Evolutionary conservation across 2,797 vertebrate genomes (phyloP).

Genomic region (Epinephelus coioides): DNA sequence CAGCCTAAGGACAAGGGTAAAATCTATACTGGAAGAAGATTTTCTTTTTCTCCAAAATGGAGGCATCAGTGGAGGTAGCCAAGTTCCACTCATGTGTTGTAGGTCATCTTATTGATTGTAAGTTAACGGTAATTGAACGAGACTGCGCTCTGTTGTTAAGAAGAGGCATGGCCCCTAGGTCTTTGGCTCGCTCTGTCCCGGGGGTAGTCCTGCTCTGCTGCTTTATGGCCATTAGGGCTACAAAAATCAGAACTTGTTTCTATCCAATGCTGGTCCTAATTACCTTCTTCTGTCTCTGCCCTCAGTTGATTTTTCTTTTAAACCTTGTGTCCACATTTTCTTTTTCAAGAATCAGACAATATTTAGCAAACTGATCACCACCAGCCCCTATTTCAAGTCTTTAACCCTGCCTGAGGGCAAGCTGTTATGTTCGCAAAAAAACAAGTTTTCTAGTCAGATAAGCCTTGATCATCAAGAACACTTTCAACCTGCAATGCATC

Average conservation of each 20-base stretch:
- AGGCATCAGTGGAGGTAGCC: slow-evolving; percentile 75
- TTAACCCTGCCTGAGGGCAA: slow-evolving; percentile 60
- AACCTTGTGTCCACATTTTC: slow-evolving; percentile 25
- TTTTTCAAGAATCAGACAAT: slow-evolving; percentile 39
- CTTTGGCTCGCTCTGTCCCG: slow-evolving; percentile 33
- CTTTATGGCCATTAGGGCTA: slow-evolving; percentile 44
- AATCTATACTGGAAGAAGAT: slow-evolving; percentile 74
- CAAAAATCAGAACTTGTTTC: slow-evolving; percentile 34
- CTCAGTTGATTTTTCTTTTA: slow-evolving; percentile 34
- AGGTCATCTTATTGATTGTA: slow-evolving; percentile 83
- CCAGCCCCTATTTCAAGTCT: slow-evolving; percentile 57
- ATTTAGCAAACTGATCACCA: slow-evolving; percentile 50
- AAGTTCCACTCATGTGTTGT: slow-evolving; percentile 79
- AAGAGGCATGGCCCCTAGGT: slow-evolving; percentile 72
- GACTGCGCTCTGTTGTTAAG: slow-evolving; percentile 70
- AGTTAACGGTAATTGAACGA: slow-evolving; percentile 82
- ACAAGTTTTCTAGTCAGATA: slow-evolving; percentile 47
- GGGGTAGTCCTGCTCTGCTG: slow-evolving; percentile 44
- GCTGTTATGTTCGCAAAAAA: slow-evolving; percentile 53
- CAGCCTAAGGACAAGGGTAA: slow-evolving; percentile 65
- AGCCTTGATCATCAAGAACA: slow-evolving; percentile 59
- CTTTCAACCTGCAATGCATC: slow-evolving; percentile 54
- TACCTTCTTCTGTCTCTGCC: slow-evolving; percentile 8
- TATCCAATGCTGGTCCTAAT: slow-evolving; percentile 1
- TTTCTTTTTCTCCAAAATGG: slow-evolving; percentile 77